Evolutionary conservation across 2,113 vertebrate genomes (phyloP).

Genomic region (Peromyscus maniculatus): DNA sequence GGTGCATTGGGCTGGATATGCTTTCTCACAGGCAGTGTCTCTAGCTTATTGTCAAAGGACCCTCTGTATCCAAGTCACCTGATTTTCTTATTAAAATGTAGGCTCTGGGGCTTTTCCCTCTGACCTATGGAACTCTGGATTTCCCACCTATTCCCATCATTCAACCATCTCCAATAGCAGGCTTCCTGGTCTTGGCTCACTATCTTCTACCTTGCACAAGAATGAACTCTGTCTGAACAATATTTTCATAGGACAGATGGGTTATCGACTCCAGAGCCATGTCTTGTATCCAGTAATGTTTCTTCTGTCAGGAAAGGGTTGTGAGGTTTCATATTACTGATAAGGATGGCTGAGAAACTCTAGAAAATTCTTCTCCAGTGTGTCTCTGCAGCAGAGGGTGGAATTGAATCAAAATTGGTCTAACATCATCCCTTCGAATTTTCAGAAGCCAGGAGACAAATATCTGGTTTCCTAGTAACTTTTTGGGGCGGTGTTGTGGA

Average conservation of each 20-base stretch:
- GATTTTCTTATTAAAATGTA: background rate
- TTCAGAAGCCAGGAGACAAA: background rate
- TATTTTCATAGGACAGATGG: background rate
- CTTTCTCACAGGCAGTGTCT: background rate
- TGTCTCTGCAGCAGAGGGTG: background rate
- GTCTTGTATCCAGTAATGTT: background rate
- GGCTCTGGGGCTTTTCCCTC: background rate
- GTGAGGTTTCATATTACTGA: background rate
- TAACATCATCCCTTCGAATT: slow-evolving; percentile 16
- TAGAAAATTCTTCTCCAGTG: background rate
- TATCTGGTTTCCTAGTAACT: background rate
- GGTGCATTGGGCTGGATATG: background rate
- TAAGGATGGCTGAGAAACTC: background rate
- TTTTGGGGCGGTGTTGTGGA: background rate
- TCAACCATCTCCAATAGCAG: background rate
- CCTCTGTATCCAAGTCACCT: background rate
- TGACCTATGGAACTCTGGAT: background rate
- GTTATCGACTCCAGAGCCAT: background rate
- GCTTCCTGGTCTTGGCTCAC: background rate
- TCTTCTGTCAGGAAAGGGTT: background rate
- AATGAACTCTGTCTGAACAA: background rate
- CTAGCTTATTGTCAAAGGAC: background rate
- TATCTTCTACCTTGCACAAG: background rate
- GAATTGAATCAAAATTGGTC: background rate
- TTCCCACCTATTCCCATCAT: background rate